A percentile compares a stretch with the other conserved stretches of the same genome.
These are phyloP conservation scores for Calosoma granatense DNA, from an alignment of 1,140 invertebrate genomes.

Conservation along the genomic window DNA sequence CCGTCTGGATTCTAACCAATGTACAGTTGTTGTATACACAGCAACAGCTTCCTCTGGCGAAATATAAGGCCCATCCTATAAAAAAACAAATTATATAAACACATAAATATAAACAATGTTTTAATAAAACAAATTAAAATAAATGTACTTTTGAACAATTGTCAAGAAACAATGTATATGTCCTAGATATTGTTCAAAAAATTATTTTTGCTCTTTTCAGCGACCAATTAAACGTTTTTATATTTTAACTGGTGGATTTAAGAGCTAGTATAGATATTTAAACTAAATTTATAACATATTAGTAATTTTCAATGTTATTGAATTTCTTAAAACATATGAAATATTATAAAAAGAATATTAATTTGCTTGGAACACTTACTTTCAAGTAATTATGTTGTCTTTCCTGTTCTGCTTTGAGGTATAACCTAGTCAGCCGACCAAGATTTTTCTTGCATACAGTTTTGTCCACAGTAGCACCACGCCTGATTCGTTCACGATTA, in stretches of 20 bases:
- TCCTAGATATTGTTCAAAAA: too few relatives aligned
- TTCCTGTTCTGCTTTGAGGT: constrained; percentile 98
- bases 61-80: constrained; percentile 93
- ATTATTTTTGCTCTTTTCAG: too few relatives aligned
- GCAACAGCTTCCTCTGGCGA: constrained; percentile 99
- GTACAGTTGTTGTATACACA: constrained; percentile 98
- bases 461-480: constrained; percentile 95
- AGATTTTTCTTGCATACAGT: constrained; percentile 99
- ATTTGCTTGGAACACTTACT: constrained; percentile 29
- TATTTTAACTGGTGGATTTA: too few relatives aligned
- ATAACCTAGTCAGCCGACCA: constrained; percentile 89
- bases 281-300: too few relatives aligned
- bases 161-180: too few relatives aligned
- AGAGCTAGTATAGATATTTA: too few relatives aligned
- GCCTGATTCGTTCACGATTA: constrained; percentile 90
- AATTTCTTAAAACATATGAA: too few relatives aligned
- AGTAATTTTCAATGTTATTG: too few relatives aligned
- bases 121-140: neutral
- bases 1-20: constrained; percentile 95
- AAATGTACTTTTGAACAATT: too few relatives aligned
- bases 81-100: constrained; percentile 4
- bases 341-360: too few relatives aligned
- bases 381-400: constrained; percentile 98
- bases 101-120: neutral
- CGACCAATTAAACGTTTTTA: too few relatives aligned